phyloP scores from a whole-genome alignment of 2,113 vertebrate species.

The Otocyon megalotis region DNA sequence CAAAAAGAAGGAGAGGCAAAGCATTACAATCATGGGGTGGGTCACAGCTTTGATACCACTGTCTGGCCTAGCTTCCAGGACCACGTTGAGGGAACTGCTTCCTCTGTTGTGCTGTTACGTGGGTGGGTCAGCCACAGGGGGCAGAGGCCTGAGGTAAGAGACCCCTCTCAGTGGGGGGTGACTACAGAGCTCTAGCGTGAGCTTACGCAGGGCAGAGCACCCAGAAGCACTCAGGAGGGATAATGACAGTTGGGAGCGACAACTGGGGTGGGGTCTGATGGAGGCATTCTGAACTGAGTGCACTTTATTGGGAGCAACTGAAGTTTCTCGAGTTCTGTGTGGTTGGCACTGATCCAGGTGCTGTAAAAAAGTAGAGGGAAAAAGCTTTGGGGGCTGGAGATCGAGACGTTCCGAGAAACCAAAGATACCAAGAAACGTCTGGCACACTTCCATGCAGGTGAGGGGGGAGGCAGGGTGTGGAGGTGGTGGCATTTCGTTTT shows the following conservation, averaged over 20 bases:
- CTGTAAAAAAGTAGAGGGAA: background rate
- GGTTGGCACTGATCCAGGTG: slow-evolving; percentile 47
- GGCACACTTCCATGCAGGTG: background rate
- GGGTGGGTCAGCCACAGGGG: background rate
- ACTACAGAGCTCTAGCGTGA: background rate
- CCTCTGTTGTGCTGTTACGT: background rate
- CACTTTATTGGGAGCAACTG: background rate
- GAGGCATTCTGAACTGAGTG: background rate
- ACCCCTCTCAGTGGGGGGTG: background rate
- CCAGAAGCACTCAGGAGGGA: background rate
- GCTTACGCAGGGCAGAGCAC: background rate
- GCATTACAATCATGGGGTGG: background rate
- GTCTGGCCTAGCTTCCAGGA: background rate
- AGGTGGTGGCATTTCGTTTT: background rate
- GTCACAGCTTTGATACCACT: background rate
- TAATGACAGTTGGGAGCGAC: background rate
- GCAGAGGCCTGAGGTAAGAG: background rate
- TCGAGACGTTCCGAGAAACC: background rate
- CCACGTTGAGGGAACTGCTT: background rate
- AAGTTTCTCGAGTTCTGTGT: slow-evolving; percentile 24
- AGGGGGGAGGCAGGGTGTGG: background rate
- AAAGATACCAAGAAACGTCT: background rate
- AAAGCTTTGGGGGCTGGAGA: slow-evolving; percentile 4
- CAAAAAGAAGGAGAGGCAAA: background rate
- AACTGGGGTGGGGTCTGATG: background rate